Conservation (phyloP, 1,140 invertebrate species). For the Papilio polyxenes region DNA sequence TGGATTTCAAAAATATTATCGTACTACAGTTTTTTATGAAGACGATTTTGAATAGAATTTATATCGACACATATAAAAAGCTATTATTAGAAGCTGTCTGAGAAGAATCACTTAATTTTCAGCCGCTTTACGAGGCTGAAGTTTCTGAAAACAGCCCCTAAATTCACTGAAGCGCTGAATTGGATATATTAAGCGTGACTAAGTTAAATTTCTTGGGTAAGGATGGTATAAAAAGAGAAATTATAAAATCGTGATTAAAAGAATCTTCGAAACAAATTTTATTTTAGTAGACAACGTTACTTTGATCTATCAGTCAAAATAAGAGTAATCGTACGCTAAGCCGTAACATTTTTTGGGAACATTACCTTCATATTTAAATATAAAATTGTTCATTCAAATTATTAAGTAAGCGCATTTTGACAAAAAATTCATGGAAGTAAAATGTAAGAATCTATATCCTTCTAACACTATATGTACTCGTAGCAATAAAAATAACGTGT, state of each 20-base stretch:
- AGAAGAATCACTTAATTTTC: constrained; percentile 24
- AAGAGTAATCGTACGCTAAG: no score
- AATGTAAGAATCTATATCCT: no score
- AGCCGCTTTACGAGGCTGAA: constrained; percentile 1
- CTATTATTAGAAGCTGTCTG: constrained; percentile 12
- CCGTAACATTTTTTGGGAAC: no score
- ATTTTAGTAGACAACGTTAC: background rate
- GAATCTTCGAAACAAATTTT: background rate
- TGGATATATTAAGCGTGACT: constrained; percentile 25
- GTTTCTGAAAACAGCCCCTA: constrained; percentile 25
- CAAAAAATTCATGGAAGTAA: no score
- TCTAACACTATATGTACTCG: no score
- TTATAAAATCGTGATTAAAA: background rate
- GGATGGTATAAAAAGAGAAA: constrained; percentile 1
- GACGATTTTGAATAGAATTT: background rate
- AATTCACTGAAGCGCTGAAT: constrained; percentile 22
- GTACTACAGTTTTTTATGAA: background rate
- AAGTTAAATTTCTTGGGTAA: constrained; percentile 17
- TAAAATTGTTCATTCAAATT: no score
- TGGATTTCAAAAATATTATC: background rate
- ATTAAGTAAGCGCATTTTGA: no score
- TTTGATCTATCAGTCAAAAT: background rate
- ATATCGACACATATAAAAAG: background rate
- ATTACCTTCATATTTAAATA: no score
- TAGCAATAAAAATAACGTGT: background rate